These are phyloP conservation scores for Zophobas atratus DNA, from an alignment of 1,140 invertebrate species.

Conservation along the genomic window DNA sequence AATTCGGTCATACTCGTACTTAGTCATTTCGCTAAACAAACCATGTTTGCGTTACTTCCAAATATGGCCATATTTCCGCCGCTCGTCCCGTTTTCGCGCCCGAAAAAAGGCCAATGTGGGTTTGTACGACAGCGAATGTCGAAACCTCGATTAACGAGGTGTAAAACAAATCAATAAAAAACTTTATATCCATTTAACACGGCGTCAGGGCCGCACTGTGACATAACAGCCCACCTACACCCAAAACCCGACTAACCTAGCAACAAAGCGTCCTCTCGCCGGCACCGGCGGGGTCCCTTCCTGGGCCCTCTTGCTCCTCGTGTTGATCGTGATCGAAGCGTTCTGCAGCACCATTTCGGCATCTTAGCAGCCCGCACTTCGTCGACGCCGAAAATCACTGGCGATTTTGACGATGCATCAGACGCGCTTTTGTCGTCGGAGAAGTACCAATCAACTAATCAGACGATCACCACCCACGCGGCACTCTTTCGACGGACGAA, in stretches of 20 bases:
- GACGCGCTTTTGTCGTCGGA: neutral
- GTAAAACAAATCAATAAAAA: conserved; percentile 1
- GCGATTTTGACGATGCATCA: conserved; percentile 3
- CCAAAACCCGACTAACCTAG: conserved; percentile 25
- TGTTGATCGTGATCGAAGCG: conserved; percentile 37
- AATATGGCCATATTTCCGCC: too few species aligned
- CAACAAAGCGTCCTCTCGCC: conserved; percentile 50
- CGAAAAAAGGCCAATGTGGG: neutral
- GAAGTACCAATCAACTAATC: neutral
- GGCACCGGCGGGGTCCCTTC: conserved; percentile 51
- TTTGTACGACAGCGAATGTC: neutral
- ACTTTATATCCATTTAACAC: conserved; percentile 2
- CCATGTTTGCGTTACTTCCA: too few species aligned
- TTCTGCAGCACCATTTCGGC: conserved; percentile 56
- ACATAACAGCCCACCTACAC: conserved; percentile 13
- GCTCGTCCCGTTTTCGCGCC: too few species aligned
- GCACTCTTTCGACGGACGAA: neutral
- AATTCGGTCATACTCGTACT: too few species aligned
- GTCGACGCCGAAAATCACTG: neutral
- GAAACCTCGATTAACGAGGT: conserved; percentile 18
- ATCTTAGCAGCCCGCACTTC: conserved; percentile 13
- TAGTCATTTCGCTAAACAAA: too few species aligned
- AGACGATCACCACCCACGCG: neutral
- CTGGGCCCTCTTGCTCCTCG: conserved; percentile 40
- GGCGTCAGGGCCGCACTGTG: conserved; percentile 7